Evolutionary conservation across 2,797 vertebrate species (phyloP), one percentile per base, ranked within the genome.

Genomic region (Parambassis ranga): DNA sequence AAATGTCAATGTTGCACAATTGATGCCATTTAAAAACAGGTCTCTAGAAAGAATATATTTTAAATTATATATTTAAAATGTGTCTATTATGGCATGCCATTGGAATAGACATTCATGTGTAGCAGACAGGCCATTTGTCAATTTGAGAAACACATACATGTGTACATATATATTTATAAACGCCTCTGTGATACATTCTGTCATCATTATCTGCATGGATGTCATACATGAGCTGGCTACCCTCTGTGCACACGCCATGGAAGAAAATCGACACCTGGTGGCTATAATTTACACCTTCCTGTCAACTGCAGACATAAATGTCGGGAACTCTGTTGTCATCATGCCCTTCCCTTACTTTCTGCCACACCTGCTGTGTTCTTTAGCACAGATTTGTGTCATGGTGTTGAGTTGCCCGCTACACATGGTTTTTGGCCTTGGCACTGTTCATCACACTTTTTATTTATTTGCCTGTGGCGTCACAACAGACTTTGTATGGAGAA

Each of bases 261-360:
- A 43, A 11, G 46, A 36, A 77, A 78, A 42, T 42, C 1, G 2
- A 59, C 71, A 58, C 76, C 60, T 6, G 39, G 23, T n/a, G 27
- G 47, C 22, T 55, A 47, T 82, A 74, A 87, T 88, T 88, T 67
- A 78, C 79, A 78, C 76, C 74, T 73, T 59, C 30, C 52, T 69
- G 65, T 63, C 61, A 35, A 50, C 61, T 52, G 49, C 32, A 66
- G 47, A 57, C 65, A 49, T 57, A 63, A 82, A 66, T 71, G 67
- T 68, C 86, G 70, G 67, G 10, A 30, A 71, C 64, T 70, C 55
- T 30, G 41, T 47, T 51, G 49, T 70, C 3, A 14, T 58, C 37
- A 8, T 55, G 46, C 42, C 32, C 28, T 51, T 53, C 37, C 46
- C 28, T 66, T 30, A 59, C 44, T 53, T 60, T 73, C 24, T 26